These are phyloP conservation scores for Drosophila subsilvestris DNA, from an alignment of 2,888 invertebrate genomes.

Conservation along the genomic window DNA sequence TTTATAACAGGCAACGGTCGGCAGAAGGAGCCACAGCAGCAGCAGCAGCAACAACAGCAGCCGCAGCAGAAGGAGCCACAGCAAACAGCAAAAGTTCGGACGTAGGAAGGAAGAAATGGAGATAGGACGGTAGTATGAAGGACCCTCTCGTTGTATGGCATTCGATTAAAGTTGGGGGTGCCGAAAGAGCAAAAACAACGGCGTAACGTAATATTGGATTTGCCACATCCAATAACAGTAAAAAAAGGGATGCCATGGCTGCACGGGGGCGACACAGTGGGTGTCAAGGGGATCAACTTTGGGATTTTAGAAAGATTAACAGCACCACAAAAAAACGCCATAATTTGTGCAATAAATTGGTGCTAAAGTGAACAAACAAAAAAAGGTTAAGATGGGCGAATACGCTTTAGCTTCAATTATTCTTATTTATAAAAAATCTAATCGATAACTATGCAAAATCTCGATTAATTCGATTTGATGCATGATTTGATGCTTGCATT, in stretches of 20 bases:
- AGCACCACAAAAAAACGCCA: not conserved
- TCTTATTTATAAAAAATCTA: too few relatives aligned
- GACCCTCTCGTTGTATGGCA: constrained; percentile 26
- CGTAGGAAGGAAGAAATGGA: not conserved
- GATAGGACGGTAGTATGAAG: not conserved
- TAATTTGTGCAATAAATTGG: not conserved
- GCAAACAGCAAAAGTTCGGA: not conserved
- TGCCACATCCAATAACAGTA: constrained; percentile 36
- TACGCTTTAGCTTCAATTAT: too few relatives aligned
- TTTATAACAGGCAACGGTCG: constrained; percentile 57
- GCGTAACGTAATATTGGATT: constrained; percentile 53
- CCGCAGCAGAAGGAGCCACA: not conserved
- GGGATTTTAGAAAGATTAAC: not conserved
- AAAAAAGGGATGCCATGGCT: not conserved
- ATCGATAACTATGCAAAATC: too few relatives aligned
- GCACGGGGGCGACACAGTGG: too few relatives aligned
- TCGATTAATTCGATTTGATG: too few relatives aligned
- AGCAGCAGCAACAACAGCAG: not conserved
- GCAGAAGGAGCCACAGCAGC: constrained; percentile 6
- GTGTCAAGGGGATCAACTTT: not conserved
- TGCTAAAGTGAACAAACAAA: not conserved
- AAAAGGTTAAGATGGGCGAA: too few relatives aligned
- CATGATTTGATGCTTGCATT: too few relatives aligned
- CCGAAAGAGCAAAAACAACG: constrained; percentile 23
- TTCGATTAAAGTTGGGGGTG: constrained; percentile 57